phyloP scores from a whole-genome alignment of 2,797 vertebrate genomes.

The Pipistrellus pipistrellus region DNA sequence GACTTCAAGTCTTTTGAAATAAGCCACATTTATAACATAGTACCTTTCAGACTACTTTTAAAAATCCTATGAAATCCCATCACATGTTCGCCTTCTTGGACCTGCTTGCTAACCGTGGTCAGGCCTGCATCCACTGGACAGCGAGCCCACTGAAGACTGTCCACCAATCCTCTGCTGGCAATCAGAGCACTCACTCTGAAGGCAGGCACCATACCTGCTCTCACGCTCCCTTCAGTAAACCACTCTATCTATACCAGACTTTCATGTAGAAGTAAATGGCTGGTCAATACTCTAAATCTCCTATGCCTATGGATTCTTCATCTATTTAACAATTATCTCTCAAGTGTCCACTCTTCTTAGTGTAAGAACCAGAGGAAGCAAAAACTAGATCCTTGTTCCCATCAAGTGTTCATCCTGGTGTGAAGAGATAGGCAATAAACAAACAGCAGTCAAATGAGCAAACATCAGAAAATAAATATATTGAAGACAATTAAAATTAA shows the following conservation, averaged over 20 bases:
- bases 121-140: fast-evolving
- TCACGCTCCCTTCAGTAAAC: background rate
- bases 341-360: background rate
- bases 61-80: conserved; percentile 17
- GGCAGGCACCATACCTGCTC: background rate
- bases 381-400: background rate
- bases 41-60: background rate
- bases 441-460: background rate
- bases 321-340: background rate
- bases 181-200: background rate
- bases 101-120: background rate
- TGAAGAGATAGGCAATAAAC: conserved; percentile 13
- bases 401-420: background rate
- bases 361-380: background rate
- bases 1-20: background rate
- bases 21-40: background rate
- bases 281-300: background rate
- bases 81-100: background rate
- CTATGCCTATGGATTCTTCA: background rate
- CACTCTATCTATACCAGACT: background rate
- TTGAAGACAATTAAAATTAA: conserved; percentile 1
- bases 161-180: background rate
- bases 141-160: fast-evolving
- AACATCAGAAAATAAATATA: background rate
- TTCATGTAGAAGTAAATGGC: background rate